Evolutionary conservation across 1,140 invertebrate genomes (phyloP).

Genomic region (Ceratoteleas bidentatus): DNA sequence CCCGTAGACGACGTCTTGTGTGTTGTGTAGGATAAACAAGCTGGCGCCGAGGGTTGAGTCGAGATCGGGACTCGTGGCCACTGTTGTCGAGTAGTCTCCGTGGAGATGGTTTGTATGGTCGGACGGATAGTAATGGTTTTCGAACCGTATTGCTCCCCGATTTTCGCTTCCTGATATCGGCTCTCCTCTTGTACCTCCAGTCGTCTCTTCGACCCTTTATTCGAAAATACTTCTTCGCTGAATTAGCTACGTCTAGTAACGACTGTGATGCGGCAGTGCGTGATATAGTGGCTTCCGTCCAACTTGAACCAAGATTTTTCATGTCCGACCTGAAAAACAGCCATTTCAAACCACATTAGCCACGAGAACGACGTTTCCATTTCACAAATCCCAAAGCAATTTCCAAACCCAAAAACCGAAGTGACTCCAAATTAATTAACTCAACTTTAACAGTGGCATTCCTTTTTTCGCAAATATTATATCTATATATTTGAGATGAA

Average conservation of each 20-base stretch:
- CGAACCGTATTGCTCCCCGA: constrained; percentile 72
- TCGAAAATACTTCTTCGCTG: constrained; percentile 72
- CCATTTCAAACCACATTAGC: neutral
- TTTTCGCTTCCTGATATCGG: constrained; percentile 67
- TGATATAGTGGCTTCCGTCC: constrained; percentile 81
- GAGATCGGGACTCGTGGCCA: constrained; percentile 63
- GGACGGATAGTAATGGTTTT: constrained; percentile 79
- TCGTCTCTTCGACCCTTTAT: constrained; percentile 67
- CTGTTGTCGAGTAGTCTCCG: constrained; percentile 64
- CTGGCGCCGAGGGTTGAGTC: constrained; percentile 66
- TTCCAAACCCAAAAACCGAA: no score
- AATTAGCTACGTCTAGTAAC: constrained; percentile 78
- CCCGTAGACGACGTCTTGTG: constrained; percentile 76
- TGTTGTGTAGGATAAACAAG: constrained; percentile 74
- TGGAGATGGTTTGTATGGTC: constrained; percentile 75
- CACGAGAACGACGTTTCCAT: no score
- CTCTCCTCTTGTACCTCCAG: constrained; percentile 69
- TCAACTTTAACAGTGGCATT: no score
- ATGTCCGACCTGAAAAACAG: constrained; percentile 79
- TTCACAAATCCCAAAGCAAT: no score
- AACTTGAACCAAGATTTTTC: constrained; percentile 82
- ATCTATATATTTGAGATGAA: no score
- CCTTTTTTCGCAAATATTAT: no score
- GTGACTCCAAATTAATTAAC: no score
- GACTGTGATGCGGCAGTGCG: constrained; percentile 82